These are phyloP conservation scores for Triops cancriformis DNA, from an alignment of 1,140 invertebrate genomes.

Conservation along the genomic window DNA sequence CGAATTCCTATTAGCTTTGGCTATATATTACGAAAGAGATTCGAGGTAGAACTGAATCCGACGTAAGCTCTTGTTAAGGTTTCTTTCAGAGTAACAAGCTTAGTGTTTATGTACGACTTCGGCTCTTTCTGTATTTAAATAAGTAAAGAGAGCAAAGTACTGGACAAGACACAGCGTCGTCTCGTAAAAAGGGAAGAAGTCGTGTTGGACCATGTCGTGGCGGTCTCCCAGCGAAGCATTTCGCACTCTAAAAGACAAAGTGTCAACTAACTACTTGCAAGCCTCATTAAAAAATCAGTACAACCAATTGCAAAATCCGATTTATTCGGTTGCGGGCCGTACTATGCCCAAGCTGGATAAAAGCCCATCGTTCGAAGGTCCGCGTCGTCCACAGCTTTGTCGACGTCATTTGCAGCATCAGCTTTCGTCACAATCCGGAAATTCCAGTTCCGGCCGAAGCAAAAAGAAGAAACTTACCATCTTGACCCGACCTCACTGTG, in stretches of 20 bases:
- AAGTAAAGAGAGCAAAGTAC: neutral
- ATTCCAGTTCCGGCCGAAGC: neutral
- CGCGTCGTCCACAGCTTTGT: neutral
- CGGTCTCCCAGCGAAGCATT: neutral
- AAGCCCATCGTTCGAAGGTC: neutral
- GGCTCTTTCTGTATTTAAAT: neutral
- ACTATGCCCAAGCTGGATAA: neutral
- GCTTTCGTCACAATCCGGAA: neutral
- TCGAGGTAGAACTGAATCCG: neutral
- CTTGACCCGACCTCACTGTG: neutral
- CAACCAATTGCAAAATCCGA: neutral
- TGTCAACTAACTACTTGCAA: neutral
- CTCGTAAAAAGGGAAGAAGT: neutral
- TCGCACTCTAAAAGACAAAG: neutral
- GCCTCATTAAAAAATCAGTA: neutral
- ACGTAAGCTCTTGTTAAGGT: neutral
- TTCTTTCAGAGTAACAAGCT: neutral
- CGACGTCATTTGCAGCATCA: neutral
- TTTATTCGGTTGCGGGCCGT: neutral
- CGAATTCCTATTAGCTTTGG: neutral
- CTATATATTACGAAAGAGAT: neutral
- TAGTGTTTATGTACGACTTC: neutral
- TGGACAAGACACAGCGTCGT: neutral
- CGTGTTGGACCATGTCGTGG: neutral
- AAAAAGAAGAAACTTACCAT: neutral